Base-by-base conservation (phyloP, 2,797 vertebrate genomes). In the Arnoldichthys spilopterus region DNA sequence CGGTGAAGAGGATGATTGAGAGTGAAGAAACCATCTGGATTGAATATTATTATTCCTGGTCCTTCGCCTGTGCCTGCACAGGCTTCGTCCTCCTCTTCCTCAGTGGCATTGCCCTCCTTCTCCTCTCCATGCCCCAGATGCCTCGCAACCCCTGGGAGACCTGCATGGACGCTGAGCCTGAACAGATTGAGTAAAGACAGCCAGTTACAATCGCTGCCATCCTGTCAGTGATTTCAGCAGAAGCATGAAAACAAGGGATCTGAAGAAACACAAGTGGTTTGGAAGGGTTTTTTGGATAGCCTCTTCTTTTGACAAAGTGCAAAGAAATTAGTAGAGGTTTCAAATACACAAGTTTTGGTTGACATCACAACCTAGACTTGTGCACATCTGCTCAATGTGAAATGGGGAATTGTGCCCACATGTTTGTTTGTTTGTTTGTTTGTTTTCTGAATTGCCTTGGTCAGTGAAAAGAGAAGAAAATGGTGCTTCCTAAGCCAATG, bases 81-180 rank as follows among this genome's bases (percentile, higher is more conserved):
- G 88, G 97, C 89, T 98, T 98, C 61, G 91, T 94, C 56, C 91
- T 99, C 81, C 96, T 99, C 85, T 96, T 98, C 88, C 88, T 98
- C 76, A 95, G 96, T 0, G 97, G 97, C 30, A 89, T 93, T 0
- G 86, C 89, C 34, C 95, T 99, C 45, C 95, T 99, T 66, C 92
- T 99, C 77, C 95, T 98, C 86, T 97, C 97, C 4, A 95, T 99
- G 93, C 98, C 98, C 0, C 96, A 95, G 74, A 97, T 99, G 95
- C 98, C 98, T 26, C 95, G 92, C 84, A 97, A 99, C 89, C 97
- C 98, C 56, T 99, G 98, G 98, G 98, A 99, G 91, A 95, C 95
- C 74, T 99, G 98, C 93, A 97, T 98, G 97, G 98, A 99, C 0
- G 97, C 97, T 0, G 97, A 98, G 32, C 96, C 95, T 0, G 97